phyloP scores from a whole-genome alignment of 2,797 vertebrate species.

The Anabas testudineus region DNA sequence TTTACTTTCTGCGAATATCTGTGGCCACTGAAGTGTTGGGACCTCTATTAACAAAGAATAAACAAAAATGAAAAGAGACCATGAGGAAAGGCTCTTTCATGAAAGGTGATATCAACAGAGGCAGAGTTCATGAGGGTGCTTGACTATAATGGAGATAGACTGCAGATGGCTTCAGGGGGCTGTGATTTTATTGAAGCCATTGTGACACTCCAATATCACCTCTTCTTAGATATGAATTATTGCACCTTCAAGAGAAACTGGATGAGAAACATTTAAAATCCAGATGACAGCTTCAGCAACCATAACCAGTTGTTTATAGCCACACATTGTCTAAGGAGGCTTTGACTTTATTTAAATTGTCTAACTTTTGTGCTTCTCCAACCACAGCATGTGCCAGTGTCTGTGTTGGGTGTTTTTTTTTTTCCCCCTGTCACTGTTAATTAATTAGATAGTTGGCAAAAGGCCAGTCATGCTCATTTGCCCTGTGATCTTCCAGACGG shows the following conservation, averaged over 20 bases:
- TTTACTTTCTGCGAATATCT: slow-evolving; percentile 51
- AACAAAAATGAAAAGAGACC: slow-evolving; percentile 70
- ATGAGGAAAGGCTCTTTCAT: slow-evolving; percentile 72
- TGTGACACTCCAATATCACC: slow-evolving; percentile 77
- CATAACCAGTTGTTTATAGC: slow-evolving; percentile 35
- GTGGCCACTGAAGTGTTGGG: slow-evolving; percentile 26
- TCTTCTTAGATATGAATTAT: slow-evolving; percentile 78
- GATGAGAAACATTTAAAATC: slow-evolving; percentile 64
- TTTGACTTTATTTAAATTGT: slow-evolving; percentile 21
- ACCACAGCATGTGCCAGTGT: slow-evolving; percentile 3
- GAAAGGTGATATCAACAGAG: slow-evolving; percentile 76
- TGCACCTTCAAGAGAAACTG: slow-evolving; percentile 62
- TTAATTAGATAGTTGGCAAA: slow-evolving; percentile 69
- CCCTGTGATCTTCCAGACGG: slow-evolving; percentile 62
- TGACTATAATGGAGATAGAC: slow-evolving; percentile 84
- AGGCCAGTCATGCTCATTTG: slow-evolving; percentile 70
- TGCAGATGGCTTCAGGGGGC: slow-evolving; percentile 82
- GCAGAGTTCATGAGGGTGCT: slow-evolving; percentile 75
- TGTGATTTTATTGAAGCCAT: slow-evolving; percentile 82
- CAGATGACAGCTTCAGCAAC: slow-evolving; percentile 49
- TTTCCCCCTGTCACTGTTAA: slow-evolving; percentile 71
- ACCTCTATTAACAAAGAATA: slow-evolving; percentile 61
- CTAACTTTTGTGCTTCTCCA: slow-evolving; percentile 17
- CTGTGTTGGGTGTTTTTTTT: slow-evolving; percentile 21
- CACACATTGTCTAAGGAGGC: slow-evolving; percentile 19